These are phyloP conservation scores for Calephelis perditalis DNA, from an alignment of 2,888 invertebrate species.

Conservation along the genomic window DNA sequence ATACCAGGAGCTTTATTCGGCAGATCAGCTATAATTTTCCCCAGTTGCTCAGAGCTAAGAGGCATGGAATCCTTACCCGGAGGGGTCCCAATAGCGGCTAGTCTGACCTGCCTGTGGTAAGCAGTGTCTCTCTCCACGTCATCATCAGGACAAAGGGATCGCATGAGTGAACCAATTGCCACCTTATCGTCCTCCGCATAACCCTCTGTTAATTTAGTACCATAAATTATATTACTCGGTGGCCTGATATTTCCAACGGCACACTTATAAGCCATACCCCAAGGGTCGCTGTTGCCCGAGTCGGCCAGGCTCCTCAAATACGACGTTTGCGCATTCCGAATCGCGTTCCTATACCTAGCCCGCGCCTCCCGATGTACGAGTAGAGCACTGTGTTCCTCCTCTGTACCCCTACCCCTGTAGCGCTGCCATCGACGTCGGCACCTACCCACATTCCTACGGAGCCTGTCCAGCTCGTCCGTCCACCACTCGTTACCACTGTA, in stretches of 20 bases:
- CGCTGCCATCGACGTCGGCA: conserved; percentile 24
- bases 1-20: no score
- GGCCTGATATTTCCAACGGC: conserved; percentile 19
- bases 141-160: conserved; percentile 36
- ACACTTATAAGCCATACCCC: conserved; percentile 25
- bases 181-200: conserved; percentile 19
- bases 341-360: conserved; percentile 18
- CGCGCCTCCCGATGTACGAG: neutral
- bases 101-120: conserved; percentile 30
- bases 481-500: neutral
- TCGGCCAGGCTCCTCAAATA: conserved; percentile 18
- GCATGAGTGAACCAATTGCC: conserved; percentile 27
- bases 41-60: no score
- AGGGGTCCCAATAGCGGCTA: conserved; percentile 27
- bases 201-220: neutral
- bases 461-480: no score
- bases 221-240: conserved; percentile 2
- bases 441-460: neutral
- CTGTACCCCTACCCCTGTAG: conserved; percentile 12
- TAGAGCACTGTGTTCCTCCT: neutral
- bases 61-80: conserved; percentile 23
- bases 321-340: conserved; percentile 15
- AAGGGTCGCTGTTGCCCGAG: conserved; percentile 26
- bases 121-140: conserved; percentile 18
- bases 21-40: no score